Base-by-base conservation (phyloP, 2,888 invertebrate genomes). In the Fissipunctia ypsillon region DNA sequence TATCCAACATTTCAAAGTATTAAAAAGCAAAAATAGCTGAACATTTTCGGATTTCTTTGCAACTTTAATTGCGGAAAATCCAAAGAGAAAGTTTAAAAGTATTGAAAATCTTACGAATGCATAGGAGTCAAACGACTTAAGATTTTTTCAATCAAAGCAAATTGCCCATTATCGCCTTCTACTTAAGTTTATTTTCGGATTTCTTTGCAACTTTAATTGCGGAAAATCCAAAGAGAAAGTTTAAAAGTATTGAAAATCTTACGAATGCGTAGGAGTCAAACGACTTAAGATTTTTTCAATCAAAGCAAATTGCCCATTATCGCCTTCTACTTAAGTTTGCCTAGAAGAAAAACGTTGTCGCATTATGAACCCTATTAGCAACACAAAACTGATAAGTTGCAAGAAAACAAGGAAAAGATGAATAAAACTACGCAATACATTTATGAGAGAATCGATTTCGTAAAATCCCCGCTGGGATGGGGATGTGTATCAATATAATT, bases 381-480 rank as follows among this genome's bases (percentile, higher is more conserved):
- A 63, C 35, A 68, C 48, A 38, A 68, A 38, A 50, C 54, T 69
- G 68, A 31, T 25, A 72, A 50, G 78, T 67, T 28, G 52, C 57
- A 38, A 43, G 54, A 67, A 65, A 56, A 80, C 50, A 80, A 75
- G 69, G 69, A 69, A 74, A 74, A 80, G 2, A 65, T 56, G 54
- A 65, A 80, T 65, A 52, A 25, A 80, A 69, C 64, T 56, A 59
- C 38, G 64, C 67, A 69, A 74, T 60, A 78, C 54, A 50, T 69
- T 80, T 73, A 74, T 69, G 65, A 65, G 64, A 19, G 41, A 66
- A 80, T 74, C 80, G 80, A 79, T 80, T 80, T 69, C 75, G 56
- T 80, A 68, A 78, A 65, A 80, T 67, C 50, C 73, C 77, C 43
- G 61, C 50, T 61, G 64, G 48, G 78, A 50, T 68, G 31, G 25